phyloP scores from a whole-genome alignment of 2,797 vertebrate genomes.

The Coccyzus lansbergi region DNA sequence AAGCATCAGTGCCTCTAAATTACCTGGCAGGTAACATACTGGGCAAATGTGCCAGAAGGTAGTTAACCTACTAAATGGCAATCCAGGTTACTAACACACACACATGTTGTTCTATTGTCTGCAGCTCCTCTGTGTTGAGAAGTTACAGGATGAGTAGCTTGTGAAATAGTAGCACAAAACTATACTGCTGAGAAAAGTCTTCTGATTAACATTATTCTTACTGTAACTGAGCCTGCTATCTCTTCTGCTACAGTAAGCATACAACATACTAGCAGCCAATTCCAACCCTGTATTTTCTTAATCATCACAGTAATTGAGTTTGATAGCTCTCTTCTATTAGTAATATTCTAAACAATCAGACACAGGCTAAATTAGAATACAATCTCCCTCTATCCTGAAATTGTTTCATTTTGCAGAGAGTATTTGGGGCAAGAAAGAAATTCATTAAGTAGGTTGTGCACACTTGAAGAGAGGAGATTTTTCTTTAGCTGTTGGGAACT shows the following conservation, averaged over 20 bases:
- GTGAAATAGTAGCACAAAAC: background rate
- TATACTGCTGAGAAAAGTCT: background rate
- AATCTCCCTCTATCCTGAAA: background rate
- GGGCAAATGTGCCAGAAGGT: background rate
- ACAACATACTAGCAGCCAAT: background rate
- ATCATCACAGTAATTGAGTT: background rate
- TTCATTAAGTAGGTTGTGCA: background rate
- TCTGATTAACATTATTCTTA: background rate
- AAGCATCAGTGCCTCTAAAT: background rate
- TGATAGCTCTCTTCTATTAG: background rate
- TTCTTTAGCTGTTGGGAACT: background rate
- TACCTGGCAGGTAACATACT: background rate
- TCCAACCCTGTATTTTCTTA: background rate
- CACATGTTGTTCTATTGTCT: background rate
- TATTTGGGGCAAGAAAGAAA: background rate
- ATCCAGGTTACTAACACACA: background rate
- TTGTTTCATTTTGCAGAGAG: background rate
- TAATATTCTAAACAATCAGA: background rate
- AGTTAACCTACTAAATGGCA: background rate
- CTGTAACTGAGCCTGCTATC: background rate
- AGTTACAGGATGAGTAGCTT: background rate
- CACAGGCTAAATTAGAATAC: background rate
- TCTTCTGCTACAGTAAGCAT: background rate
- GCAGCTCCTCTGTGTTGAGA: background rate
- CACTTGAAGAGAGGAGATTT: background rate